Base-by-base conservation (phyloP, 2,113 vertebrate genomes). In the Scophthalmus maximus region DNA sequence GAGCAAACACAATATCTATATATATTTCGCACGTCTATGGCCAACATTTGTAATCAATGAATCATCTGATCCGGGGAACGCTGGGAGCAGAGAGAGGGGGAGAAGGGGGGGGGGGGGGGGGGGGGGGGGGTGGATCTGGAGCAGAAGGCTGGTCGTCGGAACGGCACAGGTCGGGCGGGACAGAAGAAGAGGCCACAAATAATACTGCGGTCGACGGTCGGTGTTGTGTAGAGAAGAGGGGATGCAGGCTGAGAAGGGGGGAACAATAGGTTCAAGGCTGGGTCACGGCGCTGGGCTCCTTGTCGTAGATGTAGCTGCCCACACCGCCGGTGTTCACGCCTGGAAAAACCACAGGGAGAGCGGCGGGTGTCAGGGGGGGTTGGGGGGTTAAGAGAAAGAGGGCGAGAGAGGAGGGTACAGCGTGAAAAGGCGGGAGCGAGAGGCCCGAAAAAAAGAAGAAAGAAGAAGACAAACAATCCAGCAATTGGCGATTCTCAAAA, bases 221-320 rank as follows among this genome's bases (percentile, higher is more conserved):
- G 74, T 73, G 82, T 59, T 38, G 72, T 46, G 73, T 69, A 42
- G 72, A 76, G 81, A 58, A 30, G 68, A 59, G 46, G 70, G 77
- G 72, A 64, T 44, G 68, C n/a, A 79, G 58, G 83, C 68, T 68
- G 79, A 57, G 34, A 73, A 76, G 67, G 68, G 44, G 65, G 40
- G 47, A 65, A 27, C n/a, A n/a, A n/a, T n/a, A 36, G 81, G 84
- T 87, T 95, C 95, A 98, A 66, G 95, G 96, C 91, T 97, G 95
- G 70, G 93, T 93, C 86, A 95, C 95, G 0, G 91, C 92, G 72
- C 95, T 96, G 0, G 95, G 93, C 76, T 97, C 96, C 93, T 95
- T 96, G 56, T 99, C 96, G 0, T 98, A 99, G 93, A 99, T 94
- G 94, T 99, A 99, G 92, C 98, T 98, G 80, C 97, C 98, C 72